phyloP scores from a whole-genome alignment of 2,888 invertebrate genomes.

The Megamerina dolium region DNA sequence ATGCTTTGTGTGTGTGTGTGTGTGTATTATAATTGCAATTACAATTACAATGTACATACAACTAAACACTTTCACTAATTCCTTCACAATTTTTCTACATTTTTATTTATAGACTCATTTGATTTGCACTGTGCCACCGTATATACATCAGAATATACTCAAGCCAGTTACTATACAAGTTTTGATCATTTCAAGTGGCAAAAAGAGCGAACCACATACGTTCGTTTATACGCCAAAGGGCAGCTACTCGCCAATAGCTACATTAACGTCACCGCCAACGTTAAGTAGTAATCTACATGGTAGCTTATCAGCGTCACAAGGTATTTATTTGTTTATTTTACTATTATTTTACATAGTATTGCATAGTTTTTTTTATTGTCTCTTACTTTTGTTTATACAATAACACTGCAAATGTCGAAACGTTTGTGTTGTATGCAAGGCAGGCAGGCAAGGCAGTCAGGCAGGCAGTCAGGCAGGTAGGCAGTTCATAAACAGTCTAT shows the following conservation, averaged over 20 bases:
- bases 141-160: conserved; percentile 57
- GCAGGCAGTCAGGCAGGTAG: conserved; percentile 5
- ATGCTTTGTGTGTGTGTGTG: too few species aligned
- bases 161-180: conserved; percentile 71
- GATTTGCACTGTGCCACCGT: conserved; percentile 79
- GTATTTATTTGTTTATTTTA: conserved; percentile 41
- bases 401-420: background rate
- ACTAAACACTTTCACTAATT: background rate
- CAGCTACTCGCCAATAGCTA: conserved; percentile 40
- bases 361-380: conserved; percentile 12
- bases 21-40: background rate
- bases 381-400: background rate
- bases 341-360: conserved; percentile 13
- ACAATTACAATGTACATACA: background rate
- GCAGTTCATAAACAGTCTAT: background rate
- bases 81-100: background rate
- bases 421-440: background rate
- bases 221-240: conserved; percentile 71
- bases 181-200: conserved; percentile 77
- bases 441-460: conserved; percentile 1
- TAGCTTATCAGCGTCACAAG: conserved; percentile 40
- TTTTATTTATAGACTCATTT: conserved; percentile 67
- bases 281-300: conserved; percentile 42
- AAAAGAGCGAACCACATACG: conserved; percentile 77
- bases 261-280: conserved; percentile 46